phyloP scores from a whole-genome alignment of 2,113 vertebrate genomes.

The Onychostruthus taczanowskii region DNA sequence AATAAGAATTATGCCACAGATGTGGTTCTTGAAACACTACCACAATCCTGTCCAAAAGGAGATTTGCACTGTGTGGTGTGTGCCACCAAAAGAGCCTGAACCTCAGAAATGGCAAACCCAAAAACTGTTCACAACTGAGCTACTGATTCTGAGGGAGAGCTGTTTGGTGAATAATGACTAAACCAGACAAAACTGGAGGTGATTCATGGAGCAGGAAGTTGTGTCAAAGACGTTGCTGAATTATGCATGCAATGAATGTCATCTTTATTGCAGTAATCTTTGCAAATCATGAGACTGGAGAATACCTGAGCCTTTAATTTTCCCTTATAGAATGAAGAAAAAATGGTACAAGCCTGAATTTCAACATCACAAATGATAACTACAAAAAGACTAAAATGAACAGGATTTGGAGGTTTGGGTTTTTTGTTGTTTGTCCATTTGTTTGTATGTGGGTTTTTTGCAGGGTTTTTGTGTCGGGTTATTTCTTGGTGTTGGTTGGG shows the following conservation, averaged over 20 bases:
- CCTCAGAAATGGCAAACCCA: neutral
- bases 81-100: neutral
- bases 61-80: too few relatives aligned
- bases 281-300: neutral
- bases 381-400: neutral
- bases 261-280: neutral
- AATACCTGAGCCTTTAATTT: neutral
- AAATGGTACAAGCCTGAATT: neutral
- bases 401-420: rapidly evolving
- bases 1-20: neutral
- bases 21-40: neutral
- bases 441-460: neutral
- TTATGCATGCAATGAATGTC: neutral
- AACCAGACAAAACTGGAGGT: neutral
- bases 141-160: neutral
- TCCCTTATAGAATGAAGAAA: neutral
- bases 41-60: neutral
- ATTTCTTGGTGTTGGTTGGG: neutral
- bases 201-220: neutral
- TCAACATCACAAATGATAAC: neutral
- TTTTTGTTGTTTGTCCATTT: neutral
- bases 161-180: neutral
- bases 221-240: neutral
- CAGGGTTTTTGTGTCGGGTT: too few relatives aligned
- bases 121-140: neutral